Evolutionary conservation across 2,797 vertebrate genomes (phyloP).

Genomic region (Macropodus opercularis): DNA sequence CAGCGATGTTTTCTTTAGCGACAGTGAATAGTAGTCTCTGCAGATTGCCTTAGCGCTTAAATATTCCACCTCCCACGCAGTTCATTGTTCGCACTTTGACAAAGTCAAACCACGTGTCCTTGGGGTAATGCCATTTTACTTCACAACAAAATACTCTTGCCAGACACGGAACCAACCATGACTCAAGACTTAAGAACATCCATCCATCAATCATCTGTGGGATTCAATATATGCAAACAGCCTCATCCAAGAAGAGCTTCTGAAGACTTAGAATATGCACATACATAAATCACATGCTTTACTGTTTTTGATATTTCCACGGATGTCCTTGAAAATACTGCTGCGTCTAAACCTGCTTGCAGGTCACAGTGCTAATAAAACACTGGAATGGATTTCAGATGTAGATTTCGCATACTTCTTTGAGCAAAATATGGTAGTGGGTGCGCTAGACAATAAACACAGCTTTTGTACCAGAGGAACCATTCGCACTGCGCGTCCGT

Average conservation of each 20-base stretch:
- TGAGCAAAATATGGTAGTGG: not conserved
- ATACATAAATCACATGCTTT: conserved; percentile 34
- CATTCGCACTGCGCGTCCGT: conserved; percentile 9
- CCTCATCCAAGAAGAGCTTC: not conserved
- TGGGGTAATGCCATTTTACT: conserved; percentile 70
- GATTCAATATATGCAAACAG: conserved; percentile 50
- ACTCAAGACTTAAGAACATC: conserved; percentile 49
- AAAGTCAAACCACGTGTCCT: conserved; percentile 68
- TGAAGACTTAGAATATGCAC: conserved; percentile 45
- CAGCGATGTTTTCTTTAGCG: conserved; percentile 55
- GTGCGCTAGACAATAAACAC: conserved; percentile 6
- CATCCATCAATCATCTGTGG: conserved; percentile 59
- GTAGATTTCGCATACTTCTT: conserved; percentile 33
- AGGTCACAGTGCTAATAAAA: conserved; percentile 58
- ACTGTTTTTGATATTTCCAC: conserved; percentile 34
- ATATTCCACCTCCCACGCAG: conserved; percentile 55
- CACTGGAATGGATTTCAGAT: conserved; percentile 55
- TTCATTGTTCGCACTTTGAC: conserved; percentile 69
- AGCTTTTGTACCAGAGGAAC: conserved; percentile 34
- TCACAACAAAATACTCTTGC: conserved; percentile 52
- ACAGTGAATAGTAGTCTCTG: conserved; percentile 45
- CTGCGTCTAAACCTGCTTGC: conserved; percentile 32
- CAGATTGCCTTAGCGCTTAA: conserved; percentile 47
- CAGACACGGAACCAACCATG: conserved; percentile 55
- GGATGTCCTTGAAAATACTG: conserved; percentile 61